phyloP scores from a whole-genome alignment of 2,888 invertebrate genomes.

The Hyles lineata region DNA sequence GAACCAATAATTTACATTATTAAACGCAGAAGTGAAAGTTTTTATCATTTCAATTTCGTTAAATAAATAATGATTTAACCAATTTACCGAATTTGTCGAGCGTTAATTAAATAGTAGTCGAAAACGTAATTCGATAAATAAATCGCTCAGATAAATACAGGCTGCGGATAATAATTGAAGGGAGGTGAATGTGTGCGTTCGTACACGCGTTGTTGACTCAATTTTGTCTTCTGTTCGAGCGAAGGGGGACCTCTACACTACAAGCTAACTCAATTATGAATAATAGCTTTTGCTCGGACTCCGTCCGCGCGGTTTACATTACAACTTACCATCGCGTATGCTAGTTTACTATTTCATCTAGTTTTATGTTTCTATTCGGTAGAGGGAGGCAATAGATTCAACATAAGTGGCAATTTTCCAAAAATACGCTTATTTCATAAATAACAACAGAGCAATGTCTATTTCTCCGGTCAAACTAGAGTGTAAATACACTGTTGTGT shows the following conservation, averaged over 20 bases:
- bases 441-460: too few relatives aligned
- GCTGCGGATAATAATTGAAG: slow-evolving; percentile 50
- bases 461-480: too few relatives aligned
- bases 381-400: too few relatives aligned
- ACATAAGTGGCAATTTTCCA: too few relatives aligned
- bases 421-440: too few relatives aligned
- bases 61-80: slow-evolving; percentile 50
- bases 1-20: not conserved
- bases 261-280: slow-evolving; percentile 16
- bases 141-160: slow-evolving; percentile 57
- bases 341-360: not conserved
- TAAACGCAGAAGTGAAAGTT: slow-evolving; percentile 18
- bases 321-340: not conserved
- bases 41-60: slow-evolving; percentile 40
- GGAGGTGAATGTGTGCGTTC: slow-evolving; percentile 30
- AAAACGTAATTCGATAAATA: slow-evolving; percentile 57
- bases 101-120: slow-evolving; percentile 64
- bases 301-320: not conserved
- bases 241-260: not conserved
- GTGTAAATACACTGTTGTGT: too few relatives aligned
- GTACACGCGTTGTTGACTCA: slow-evolving; percentile 7
- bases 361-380: too few relatives aligned
- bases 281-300: slow-evolving; percentile 16
- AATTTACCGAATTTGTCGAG: slow-evolving; percentile 55
- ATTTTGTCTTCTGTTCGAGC: slow-evolving; percentile 5